These are phyloP conservation scores for Nowickia ferox DNA, from an alignment of 2,888 invertebrate species.

Conservation along the genomic window DNA sequence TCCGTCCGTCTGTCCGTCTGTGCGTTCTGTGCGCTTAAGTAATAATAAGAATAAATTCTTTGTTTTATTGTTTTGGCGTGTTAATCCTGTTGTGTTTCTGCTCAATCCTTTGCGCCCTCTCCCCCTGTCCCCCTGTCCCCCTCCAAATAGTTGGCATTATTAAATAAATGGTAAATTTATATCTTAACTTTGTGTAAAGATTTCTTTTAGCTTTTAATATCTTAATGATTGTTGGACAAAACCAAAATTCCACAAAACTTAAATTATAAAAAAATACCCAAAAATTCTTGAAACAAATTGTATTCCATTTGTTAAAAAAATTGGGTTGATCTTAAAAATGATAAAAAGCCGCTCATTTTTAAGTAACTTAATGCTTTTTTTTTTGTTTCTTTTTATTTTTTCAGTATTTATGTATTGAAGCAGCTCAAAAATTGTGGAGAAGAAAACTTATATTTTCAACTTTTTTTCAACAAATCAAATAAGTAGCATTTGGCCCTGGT, in stretches of 20 bases:
- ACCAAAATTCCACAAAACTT: background rate
- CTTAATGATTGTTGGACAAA: constrained; percentile 36
- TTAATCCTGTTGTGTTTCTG: constrained; percentile 66
- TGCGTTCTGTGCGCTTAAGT: constrained; percentile 13
- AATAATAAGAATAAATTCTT: constrained; percentile 60
- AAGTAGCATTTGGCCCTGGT: too few relatives aligned
- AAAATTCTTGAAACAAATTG: constrained; percentile 14
- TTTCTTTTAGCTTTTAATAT: constrained; percentile 61
- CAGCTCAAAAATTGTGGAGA: too few relatives aligned
- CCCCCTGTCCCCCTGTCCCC: background rate
- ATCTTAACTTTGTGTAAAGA: constrained; percentile 45
- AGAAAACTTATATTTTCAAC: too few relatives aligned
- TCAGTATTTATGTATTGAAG: too few relatives aligned
- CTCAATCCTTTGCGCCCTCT: constrained; percentile 7
- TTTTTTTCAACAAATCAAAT: too few relatives aligned
- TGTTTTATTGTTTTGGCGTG: constrained; percentile 65
- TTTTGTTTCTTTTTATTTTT: too few relatives aligned
- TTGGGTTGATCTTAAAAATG: too few relatives aligned
- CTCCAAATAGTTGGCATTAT: constrained; percentile 39
- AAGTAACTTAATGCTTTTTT: too few relatives aligned
- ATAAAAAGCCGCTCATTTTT: too few relatives aligned
- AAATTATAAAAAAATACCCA: constrained; percentile 8
- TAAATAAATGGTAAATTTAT: constrained; percentile 55
- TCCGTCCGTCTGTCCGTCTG: constrained; percentile 21
- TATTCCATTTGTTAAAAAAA: background rate